These are phyloP conservation scores for Orthosia gothica DNA, from an alignment of 2,888 invertebrate species.

Conservation along the genomic window DNA sequence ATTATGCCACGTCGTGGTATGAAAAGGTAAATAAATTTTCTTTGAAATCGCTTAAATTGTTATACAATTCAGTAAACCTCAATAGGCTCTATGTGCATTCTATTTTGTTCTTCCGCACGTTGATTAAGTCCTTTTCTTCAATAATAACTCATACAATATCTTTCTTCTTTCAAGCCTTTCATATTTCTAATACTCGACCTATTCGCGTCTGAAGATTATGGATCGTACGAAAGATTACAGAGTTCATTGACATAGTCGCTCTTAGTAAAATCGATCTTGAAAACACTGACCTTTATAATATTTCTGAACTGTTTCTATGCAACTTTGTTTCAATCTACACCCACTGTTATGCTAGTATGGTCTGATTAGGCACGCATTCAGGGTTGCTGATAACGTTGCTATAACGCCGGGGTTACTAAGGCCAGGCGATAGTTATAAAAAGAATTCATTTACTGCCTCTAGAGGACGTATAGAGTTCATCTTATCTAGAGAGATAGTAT, in stretches of 20 bases:
- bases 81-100: not conserved
- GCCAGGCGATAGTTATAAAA: slow-evolving; percentile 55
- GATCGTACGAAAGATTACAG: slow-evolving; percentile 57
- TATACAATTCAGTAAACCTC: not conserved
- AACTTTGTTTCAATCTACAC: slow-evolving; percentile 41
- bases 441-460: slow-evolving; percentile 34
- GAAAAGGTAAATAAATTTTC: not conserved
- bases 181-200: slow-evolving; percentile 33
- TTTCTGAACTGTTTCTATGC: slow-evolving; percentile 51
- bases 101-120: not conserved
- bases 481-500: slow-evolving; percentile 29
- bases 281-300: slow-evolving; percentile 54
- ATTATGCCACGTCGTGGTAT: slow-evolving; percentile 26
- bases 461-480: slow-evolving; percentile 44
- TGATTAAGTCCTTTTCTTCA: not conserved
- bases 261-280: slow-evolving; percentile 52
- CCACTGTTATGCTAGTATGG: slow-evolving; percentile 5
- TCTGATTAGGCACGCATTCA: slow-evolving; percentile 59
- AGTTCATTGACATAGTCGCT: slow-evolving; percentile 63
- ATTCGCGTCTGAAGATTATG: slow-evolving; percentile 39
- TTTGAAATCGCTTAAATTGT: no score
- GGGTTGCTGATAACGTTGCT: slow-evolving; percentile 63
- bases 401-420: slow-evolving; percentile 52
- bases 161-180: slow-evolving; percentile 3
- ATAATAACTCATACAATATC: slow-evolving; percentile 4